Evolutionary conservation across 2,797 vertebrate genomes (phyloP).

Genomic region (Oreortyx pictus): DNA sequence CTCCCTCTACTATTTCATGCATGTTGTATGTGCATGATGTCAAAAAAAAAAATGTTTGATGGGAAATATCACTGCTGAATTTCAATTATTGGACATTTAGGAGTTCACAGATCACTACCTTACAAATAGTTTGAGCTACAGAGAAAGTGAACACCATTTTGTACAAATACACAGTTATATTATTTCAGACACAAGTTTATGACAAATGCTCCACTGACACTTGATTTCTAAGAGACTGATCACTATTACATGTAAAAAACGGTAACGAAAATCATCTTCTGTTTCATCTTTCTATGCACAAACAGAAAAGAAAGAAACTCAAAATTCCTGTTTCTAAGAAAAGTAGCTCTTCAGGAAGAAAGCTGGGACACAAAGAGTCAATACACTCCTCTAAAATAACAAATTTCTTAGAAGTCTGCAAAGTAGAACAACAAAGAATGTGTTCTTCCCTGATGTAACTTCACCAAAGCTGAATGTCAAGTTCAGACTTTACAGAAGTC

Average conservation of each 20-base stretch:
- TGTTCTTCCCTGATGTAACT: not conserved
- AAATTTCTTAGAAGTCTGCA: not conserved
- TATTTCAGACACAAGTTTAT: not conserved
- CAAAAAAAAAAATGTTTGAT: not conserved
- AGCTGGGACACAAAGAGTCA: not conserved
- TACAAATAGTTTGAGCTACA: not conserved
- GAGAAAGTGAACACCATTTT: not conserved
- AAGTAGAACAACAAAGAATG: not conserved
- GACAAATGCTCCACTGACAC: not conserved
- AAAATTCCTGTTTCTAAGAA: not conserved
- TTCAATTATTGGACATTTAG: conserved; percentile 34
- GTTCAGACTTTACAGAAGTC: not conserved
- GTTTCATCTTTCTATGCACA: not conserved
- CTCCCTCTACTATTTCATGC: not conserved
- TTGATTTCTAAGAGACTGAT: not conserved
- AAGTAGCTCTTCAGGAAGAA: not conserved
- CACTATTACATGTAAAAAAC: not conserved
- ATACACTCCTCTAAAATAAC: not conserved
- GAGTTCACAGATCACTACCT: conserved; percentile 9
- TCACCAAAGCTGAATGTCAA: not conserved
- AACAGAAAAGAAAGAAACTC: not conserved
- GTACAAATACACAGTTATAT: not conserved
- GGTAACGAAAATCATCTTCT: not conserved
- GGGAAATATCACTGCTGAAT: not conserved
- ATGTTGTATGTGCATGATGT: not conserved